Base-by-base conservation (phyloP, 2,113 vertebrate species). In the Corapipo altera region DNA sequence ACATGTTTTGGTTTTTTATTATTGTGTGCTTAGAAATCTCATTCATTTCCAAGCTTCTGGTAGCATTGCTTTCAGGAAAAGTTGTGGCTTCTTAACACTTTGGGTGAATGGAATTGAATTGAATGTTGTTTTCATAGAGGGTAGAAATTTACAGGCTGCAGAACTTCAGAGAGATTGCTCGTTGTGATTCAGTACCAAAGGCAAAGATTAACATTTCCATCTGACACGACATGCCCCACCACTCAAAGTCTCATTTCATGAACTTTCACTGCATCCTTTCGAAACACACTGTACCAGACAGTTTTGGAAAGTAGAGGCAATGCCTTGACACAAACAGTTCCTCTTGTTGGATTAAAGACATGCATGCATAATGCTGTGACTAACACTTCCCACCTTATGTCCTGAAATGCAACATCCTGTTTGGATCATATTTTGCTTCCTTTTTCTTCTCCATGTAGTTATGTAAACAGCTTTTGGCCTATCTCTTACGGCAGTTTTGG, bases 351-450 rank as follows among this genome's bases (percentile, higher is more conserved):
- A 84, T 84, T 72, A 81, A 74, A 88, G 64, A 64, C 5, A 4
- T 72, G 55, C 33, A 19, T 80, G 95, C 59, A 76, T 93, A 57
- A 58, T 88, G 91, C 86, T 95, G 86, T 95, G 95, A 95, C 86
- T 96, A 93, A 95, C 91, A 92, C 86, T 96, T 96, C 89, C 94
- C 91, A 96, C 89, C 87, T 95, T 73, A 85, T 95, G 89, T 96
- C 94, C 89, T 89, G 71, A 95, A 94, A 94, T 69, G 57, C 52
- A 91, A 62, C 39, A 75, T 87, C 81, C 91, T 91, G 49, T 88
- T 83, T 55, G 3, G 57, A 94, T 94, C 55, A 76, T 95, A 74
- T 85, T 62, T 95, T 85, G 15, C 77, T 92, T 95, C 86, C 73
- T 87, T 89, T 52, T 87, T 69, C 80, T 95, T 81, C 52, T 55